Evolutionary conservation across 2,888 invertebrate species (phyloP), one percentile per base, ranked within the genome.

Genomic region (Amaurobius ferox): DNA sequence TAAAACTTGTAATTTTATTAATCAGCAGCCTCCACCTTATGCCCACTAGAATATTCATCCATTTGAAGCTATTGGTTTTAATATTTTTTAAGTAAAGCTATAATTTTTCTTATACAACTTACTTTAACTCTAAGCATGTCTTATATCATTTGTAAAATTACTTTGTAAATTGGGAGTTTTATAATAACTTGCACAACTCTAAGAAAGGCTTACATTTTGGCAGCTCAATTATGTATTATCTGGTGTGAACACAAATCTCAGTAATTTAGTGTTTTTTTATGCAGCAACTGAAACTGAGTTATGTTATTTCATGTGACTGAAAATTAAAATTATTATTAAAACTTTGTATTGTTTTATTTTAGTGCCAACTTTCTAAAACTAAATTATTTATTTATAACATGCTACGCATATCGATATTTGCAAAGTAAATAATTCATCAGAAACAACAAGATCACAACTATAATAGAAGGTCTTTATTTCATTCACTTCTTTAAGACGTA

Each of bases 151-250:
- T 55, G 23, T 16, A 55, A 23, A 55, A 55, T 55, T 55, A 55
- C 55, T 55, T 55, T 55, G 55, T 55, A 55, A 55, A 55, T 55
- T 55, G 55, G 55, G 23, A 55, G 23, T 55, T 55, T 55, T 55
- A 55, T 55, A 44, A 44, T 44, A 55, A 55, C 55, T 55, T 68
- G 40, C 64, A 73, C 61, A 73, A 62, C 28, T 30, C 39, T 55
- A 55, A 55, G 55, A 55, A 55, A 55, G 55, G 55, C 55, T 62
- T 73, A 62, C 62, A 73, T 62, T 73, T 73, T 73, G 73, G 73
- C 73, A 73, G 73, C 62, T 73, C 62, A 61, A 62, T 73, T 39
- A 61, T 73, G 62, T 62, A 73, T 73, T 62, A 72, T 72, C 61
- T 73, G 62, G 26, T 55, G 55, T 55, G 55, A 55, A 55, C 55